Evolutionary conservation across 2,113 vertebrate species (phyloP).

Genomic region (Todiramphus chloris): DNA sequence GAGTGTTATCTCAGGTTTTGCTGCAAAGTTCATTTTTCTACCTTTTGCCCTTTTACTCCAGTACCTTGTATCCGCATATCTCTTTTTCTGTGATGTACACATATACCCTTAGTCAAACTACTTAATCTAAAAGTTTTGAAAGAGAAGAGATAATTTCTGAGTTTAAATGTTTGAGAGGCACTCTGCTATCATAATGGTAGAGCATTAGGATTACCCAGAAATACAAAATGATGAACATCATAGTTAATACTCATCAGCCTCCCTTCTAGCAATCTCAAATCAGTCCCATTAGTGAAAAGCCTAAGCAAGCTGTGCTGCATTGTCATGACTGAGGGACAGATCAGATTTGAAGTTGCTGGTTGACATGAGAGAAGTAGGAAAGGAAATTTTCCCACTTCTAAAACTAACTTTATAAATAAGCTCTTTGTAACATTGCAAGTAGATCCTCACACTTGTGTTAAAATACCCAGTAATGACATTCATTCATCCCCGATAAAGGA

Average conservation of each 20-base stretch:
- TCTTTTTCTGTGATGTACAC: not conserved
- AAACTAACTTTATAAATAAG: not conserved
- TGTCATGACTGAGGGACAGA: not conserved
- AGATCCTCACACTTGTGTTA: not conserved
- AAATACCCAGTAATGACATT: not conserved
- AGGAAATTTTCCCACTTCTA: not conserved
- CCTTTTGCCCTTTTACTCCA: not conserved
- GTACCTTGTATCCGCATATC: not conserved
- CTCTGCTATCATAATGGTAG: not conserved
- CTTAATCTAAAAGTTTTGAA: not conserved
- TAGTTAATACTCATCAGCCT: conserved; percentile 50
- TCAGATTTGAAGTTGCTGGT: not conserved
- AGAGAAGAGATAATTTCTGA: not conserved
- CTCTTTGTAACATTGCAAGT: not conserved
- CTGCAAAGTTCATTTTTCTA: not conserved
- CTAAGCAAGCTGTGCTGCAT: conserved; percentile 21
- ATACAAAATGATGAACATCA: conserved; percentile 37
- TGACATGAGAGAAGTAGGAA: not conserved
- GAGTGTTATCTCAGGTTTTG: not conserved
- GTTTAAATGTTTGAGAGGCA: not conserved
- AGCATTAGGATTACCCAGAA: not conserved
- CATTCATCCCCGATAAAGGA: not conserved
- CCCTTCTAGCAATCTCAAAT: conserved; percentile 9
- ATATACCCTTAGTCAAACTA: not conserved
- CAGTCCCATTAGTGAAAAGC: conserved; percentile 26